Evolutionary conservation across 2,797 vertebrate species (phyloP).

Genomic region (Microcaecilia unicolor): DNA sequence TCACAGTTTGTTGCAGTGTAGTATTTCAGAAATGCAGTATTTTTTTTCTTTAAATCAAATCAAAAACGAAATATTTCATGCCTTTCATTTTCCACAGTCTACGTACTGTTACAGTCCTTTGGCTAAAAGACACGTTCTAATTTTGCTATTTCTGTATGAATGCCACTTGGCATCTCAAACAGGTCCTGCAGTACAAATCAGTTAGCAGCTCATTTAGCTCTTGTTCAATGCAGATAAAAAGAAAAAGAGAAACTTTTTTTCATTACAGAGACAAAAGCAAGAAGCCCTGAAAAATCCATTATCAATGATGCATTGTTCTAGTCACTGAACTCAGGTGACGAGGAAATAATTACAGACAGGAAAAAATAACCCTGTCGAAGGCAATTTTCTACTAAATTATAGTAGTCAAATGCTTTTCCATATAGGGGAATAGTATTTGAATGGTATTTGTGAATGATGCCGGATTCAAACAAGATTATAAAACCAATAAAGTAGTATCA

Average conservation of each 20-base stretch:
- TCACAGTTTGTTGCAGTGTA: no score
- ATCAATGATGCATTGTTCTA: constrained; percentile 3
- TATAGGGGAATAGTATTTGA: constrained; percentile 2
- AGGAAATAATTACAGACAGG: constrained; percentile 36
- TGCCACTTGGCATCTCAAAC: constrained; percentile 10
- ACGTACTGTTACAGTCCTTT: no score
- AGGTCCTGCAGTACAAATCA: constrained; percentile 11
- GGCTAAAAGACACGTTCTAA: constrained; percentile 4
- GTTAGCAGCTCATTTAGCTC: constrained; percentile 16
- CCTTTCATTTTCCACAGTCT: no score
- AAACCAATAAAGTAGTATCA: constrained; percentile 3
- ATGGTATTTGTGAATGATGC: constrained; percentile 1
- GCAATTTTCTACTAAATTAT: constrained; percentile 12
- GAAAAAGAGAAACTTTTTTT: constrained; percentile 13
- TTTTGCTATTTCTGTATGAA: constrained; percentile 10
- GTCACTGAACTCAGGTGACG: constrained; percentile 16
- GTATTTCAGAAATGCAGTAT: no score
- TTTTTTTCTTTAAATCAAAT: no score
- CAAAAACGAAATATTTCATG: no score
- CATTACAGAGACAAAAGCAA: constrained; percentile 1
- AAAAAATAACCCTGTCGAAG: constrained; percentile 22
- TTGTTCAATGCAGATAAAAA: constrained; percentile 16
- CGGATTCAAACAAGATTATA: no score
- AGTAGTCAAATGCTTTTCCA: constrained; percentile 19
- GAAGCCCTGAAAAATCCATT: constrained; percentile 16